Percentiles rank a stretch among this genome's conserved stretches.
These are phyloP conservation scores for Chaetogeoica ovagalla DNA, from an alignment of 2,888 invertebrate species.

Conservation along the genomic window DNA sequence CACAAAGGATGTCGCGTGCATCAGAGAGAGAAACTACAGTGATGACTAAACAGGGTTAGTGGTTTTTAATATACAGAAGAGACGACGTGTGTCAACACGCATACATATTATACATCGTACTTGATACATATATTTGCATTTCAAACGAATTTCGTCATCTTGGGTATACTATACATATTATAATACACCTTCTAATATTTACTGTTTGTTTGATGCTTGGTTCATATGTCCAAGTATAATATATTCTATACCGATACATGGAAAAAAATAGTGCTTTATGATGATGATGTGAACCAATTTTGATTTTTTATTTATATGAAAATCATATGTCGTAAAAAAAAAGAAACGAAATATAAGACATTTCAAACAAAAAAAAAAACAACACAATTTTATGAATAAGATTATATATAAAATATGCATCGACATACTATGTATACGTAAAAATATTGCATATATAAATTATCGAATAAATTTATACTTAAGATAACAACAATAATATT, in stretches of 20 bases:
- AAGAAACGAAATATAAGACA: too few species aligned
- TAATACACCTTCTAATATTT: conserved; percentile 13
- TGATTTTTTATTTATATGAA: too few species aligned
- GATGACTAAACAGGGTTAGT: conserved; percentile 30
- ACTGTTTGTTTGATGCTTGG: not conserved
- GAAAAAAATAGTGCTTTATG: not conserved
- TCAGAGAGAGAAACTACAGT: conserved; percentile 6
- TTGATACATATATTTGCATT: conserved; percentile 39
- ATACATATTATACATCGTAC: not conserved
- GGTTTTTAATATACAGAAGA: conserved; percentile 25
- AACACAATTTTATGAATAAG: too few species aligned
- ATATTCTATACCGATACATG: not conserved
- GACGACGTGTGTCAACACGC: not conserved
- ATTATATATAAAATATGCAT: too few species aligned
- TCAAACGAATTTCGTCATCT: conserved; percentile 34
- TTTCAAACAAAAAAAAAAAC: too few species aligned
- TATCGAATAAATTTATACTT: too few species aligned
- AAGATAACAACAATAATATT: too few species aligned
- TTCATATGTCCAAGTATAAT: not conserved
- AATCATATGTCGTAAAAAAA: too few species aligned
- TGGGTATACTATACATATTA: not conserved
- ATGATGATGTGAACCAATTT: not conserved
- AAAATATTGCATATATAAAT: too few species aligned
- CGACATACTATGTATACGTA: too few species aligned
- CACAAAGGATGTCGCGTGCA: conserved; percentile 27